A percentile compares a stretch with the other conserved stretches of the same genome.
Evolutionary conservation across 2,888 invertebrate genomes (phyloP).

Genomic region (Pandemis heparana): DNA sequence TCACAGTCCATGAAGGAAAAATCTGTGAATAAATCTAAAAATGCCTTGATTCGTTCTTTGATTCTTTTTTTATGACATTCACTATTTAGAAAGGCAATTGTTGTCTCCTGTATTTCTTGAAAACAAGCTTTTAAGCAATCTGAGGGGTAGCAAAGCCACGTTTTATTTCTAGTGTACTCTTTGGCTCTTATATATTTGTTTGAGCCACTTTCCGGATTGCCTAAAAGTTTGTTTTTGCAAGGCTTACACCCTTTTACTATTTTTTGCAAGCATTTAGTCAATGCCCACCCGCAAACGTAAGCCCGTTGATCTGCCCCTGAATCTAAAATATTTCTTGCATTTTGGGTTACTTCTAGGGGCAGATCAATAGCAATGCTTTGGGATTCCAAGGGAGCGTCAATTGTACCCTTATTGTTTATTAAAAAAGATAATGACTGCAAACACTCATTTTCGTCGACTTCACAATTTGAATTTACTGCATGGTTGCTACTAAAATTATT

Average conservation of each 20-base stretch:
- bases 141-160: conserved; percentile 18
- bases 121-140: conserved; percentile 6
- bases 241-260: conserved; percentile 7
- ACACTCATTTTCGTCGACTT: conserved; percentile 11
- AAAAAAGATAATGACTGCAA: conserved; percentile 18
- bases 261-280: conserved; percentile 17
- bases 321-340: not conserved
- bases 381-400: not conserved
- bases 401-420: not conserved
- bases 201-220: not conserved
- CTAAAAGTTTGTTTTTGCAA: conserved; percentile 11
- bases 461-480: conserved; percentile 19
- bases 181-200: conserved; percentile 9
- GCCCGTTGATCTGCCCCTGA: conserved; percentile 2
- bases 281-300: conserved; percentile 22
- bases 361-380: not conserved
- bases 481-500: conserved; percentile 36
- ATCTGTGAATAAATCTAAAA: not conserved
- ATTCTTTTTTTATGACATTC: conserved; percentile 7
- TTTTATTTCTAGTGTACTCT: conserved; percentile 11
- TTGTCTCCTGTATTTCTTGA: conserved; percentile 14
- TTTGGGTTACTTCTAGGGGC: not conserved
- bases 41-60: not conserved
- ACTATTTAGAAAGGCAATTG: conserved; percentile 12
- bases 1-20: conserved; percentile 2